Evolutionary conservation across 2,888 invertebrate genomes (phyloP).

Genomic region (Drosophila mercatorum): DNA sequence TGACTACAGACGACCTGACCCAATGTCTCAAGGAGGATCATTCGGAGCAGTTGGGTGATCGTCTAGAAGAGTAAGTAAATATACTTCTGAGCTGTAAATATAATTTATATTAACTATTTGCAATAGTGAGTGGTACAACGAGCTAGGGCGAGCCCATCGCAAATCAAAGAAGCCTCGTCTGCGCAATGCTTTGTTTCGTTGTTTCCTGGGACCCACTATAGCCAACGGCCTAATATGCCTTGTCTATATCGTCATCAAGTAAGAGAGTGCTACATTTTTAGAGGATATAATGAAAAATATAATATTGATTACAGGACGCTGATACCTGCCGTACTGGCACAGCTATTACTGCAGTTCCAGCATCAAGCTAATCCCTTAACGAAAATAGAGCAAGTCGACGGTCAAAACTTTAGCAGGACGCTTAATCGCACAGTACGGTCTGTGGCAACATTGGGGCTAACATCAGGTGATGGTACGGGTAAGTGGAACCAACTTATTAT

Average conservation of each 20-base stretch:
- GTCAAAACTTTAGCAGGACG: slow-evolving; percentile 15
- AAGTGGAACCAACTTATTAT: not conserved
- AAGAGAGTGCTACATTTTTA: slow-evolving; percentile 24
- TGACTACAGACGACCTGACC: slow-evolving; percentile 89
- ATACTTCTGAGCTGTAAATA: not conserved
- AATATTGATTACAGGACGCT: slow-evolving; percentile 73
- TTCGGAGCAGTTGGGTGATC: slow-evolving; percentile 83
- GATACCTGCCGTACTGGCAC: slow-evolving; percentile 83
- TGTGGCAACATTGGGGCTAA: slow-evolving; percentile 19
- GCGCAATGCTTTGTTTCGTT: slow-evolving; percentile 87
- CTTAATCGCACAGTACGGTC: slow-evolving; percentile 67
- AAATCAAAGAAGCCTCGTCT: slow-evolving; percentile 87
- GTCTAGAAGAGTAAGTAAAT: slow-evolving; percentile 80
- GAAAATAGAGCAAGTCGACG: not conserved
- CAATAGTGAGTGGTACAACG: slow-evolving; percentile 88
- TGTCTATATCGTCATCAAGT: slow-evolving; percentile 83
- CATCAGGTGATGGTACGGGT: slow-evolving; percentile 18
- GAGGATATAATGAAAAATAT: not conserved
- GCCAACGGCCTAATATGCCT: slow-evolving; percentile 88
- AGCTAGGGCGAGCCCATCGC: slow-evolving; percentile 86
- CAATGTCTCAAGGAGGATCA: slow-evolving; percentile 87
- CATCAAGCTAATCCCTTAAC: slow-evolving; percentile 6
- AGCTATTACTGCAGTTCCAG: slow-evolving; percentile 83
- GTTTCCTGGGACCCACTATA: slow-evolving; percentile 89
- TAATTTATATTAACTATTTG: not conserved